Evolutionary conservation across 2,797 vertebrate genomes (phyloP).

Genomic region (Pangasius djambal): DNA sequence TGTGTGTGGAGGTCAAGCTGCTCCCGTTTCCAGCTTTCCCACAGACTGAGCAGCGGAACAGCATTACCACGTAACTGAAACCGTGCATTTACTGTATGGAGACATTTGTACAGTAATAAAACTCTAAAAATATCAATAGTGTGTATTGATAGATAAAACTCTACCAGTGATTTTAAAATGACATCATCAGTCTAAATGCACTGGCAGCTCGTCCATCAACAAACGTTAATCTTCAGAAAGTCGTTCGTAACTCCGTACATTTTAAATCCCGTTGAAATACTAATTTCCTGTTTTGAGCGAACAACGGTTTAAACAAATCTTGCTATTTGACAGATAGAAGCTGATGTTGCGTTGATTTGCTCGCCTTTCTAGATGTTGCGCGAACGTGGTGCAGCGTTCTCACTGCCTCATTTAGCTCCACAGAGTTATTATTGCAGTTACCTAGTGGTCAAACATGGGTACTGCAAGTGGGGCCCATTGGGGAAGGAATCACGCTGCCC

Average conservation of each 20-base stretch:
- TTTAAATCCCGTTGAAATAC: neutral
- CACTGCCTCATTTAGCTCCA: no score
- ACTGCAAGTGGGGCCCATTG: neutral
- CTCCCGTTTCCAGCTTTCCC: conserved; percentile 13
- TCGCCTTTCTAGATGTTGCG: neutral
- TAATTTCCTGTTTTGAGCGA: no score
- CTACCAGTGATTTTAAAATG: neutral
- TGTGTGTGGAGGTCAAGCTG: conserved; percentile 22
- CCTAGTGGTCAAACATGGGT: neutral
- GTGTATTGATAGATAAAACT: neutral
- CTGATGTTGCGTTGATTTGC: neutral
- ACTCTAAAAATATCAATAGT: neutral
- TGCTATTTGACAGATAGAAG: neutral
- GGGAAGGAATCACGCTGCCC: neutral
- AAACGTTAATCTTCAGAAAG: neutral
- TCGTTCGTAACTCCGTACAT: neutral
- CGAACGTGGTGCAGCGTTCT: no score
- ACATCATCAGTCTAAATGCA: neutral
- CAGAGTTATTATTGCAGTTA: neutral
- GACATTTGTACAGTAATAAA: conserved; percentile 1
- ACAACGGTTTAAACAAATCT: neutral
- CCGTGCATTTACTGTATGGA: conserved; percentile 17
- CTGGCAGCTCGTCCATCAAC: neutral
- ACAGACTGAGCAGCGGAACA: neutral
- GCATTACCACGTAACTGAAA: conserved; percentile 19